Evolutionary conservation across 1,140 invertebrate genomes (phyloP).

Genomic region (Ladona fulva): DNA sequence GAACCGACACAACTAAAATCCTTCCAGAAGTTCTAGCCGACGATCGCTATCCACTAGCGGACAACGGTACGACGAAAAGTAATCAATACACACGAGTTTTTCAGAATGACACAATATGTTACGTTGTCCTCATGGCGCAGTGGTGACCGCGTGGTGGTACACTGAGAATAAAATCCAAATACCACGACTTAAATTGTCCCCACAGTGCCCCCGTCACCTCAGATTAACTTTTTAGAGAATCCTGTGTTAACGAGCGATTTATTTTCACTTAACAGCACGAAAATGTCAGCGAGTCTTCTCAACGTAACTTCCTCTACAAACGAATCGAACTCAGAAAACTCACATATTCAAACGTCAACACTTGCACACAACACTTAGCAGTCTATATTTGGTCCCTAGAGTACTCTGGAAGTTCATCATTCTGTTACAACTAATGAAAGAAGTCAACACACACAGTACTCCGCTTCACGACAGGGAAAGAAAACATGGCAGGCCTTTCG

Average conservation of each 20-base stretch:
- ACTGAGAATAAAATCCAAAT: not conserved
- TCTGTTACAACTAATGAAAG: not conserved
- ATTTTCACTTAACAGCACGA: not conserved
- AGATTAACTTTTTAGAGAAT: no score
- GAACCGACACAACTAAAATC: no score
- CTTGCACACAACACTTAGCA: not conserved
- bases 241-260: no score
- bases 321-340: not conserved
- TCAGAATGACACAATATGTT: not conserved
- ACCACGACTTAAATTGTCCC: not conserved
- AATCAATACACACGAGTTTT: not conserved
- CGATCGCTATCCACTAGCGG: no score
- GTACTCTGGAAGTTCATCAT: not conserved
- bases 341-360: conserved; percentile 6
- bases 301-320: not conserved
- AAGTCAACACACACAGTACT: not conserved
- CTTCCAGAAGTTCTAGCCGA: no score
- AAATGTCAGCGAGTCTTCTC: not conserved
- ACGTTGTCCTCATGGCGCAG: conserved; percentile 1
- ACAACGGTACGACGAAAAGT: not conserved
- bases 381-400: not conserved
- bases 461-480: not conserved
- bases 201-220: no score
- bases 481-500: not conserved
- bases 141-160: not conserved